Base-by-base conservation (phyloP, 2,113 vertebrate species). In the Nyctereutes procyonoides region DNA sequence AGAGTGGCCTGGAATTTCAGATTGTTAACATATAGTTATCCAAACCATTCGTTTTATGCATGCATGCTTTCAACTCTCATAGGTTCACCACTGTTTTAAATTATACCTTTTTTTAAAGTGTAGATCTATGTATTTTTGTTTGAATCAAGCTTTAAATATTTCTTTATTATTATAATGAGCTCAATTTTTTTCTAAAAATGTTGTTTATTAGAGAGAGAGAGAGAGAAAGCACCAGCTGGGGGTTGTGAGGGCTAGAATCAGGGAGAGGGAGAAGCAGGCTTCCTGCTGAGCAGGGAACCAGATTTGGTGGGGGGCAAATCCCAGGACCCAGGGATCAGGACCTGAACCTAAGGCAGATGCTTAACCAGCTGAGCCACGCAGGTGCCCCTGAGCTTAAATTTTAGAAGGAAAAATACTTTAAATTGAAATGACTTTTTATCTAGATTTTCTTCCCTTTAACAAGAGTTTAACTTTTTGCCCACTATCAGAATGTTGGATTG, bases 121-220 rank as follows among this genome's bases (percentile, higher is more conserved):
- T 79, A 88, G 60, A 63, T 55, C 16, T 80, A 2, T 53, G 10
- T 14, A 69, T 81, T 48, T 12, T 94, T 76, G 81, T 77, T 88
- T 83, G 48, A 88, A 71, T 96, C 35, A 88, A 88, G 28, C 80
- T 93, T 56, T 92, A 90, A 71, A 28, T 88, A 88, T 63, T 96
- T 63, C 51, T 96, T 63, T 16, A 63, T 80, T 43, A 43, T 43
- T 43, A 10, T 48, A 12, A n/a, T 35, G 38, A 95, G 60, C n/a
- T 88, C 63, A 90, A 5, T 67, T 67, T 32, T 32, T 69, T 35
- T 69, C 35, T 35, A 4, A 69, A 35, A 32, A 69, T 69, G n/a
- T 69, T 13, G 15, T n/a, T n/a, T 19, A 19, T 69, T 69, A 35
- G 62, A 58, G 56, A 58, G 19, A 8, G 17, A 7, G 56, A 43